Base-by-base conservation (phyloP, 2,113 vertebrate species). In the Felis chaus region DNA sequence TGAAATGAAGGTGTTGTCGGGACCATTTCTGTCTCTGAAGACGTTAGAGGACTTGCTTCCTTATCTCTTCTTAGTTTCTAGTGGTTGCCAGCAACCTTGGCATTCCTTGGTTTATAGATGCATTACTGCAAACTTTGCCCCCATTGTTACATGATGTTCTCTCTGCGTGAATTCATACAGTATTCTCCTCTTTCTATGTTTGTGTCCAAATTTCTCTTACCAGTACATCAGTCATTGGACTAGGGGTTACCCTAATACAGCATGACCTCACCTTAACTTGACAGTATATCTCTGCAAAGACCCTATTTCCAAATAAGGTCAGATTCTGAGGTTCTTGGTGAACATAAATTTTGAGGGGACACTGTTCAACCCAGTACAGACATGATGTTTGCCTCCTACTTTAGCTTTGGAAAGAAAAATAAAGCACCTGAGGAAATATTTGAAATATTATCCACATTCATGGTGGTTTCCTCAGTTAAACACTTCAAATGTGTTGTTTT, bases 391-490 rank as follows among this genome's bases (percentile, higher is more conserved):
- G 23, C 53, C 71, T 91, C 13, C 3, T 91, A 61, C 33, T 23
- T 45, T 84, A 84, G 36, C 36, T 91, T 94, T 95, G 50, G 29
- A 57, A 90, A 84, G 27, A 94, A 96, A 95, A 63, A 45, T 73
- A n/a, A 89, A 65, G 19, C 65, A 25, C 39, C 29, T 39, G 66
- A 78, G 19, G 45, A 91, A 48, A 48, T 16, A 89, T 76, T 90
- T 21, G 2, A 89, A 78, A 53, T 76, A 68, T 91, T 74, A 71
- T 87, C 8, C 18, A 50, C 73, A 78, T 36, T 83, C 53, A 80
- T 10, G 11, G 79, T 74, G 33, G 15, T 55, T 94, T 82, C 31
- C 50, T 92, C 31, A 63, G 13, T 88, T 63, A 92, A 94, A 29
- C 57, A 53, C 23, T 57, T 83, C 15, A 48, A 21, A 84, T 66